Percentiles rank a stretch among this genome's conserved stretches.
Evolutionary conservation across 2,888 invertebrate genomes (phyloP).

Genomic region (Desoria tigrina): DNA sequence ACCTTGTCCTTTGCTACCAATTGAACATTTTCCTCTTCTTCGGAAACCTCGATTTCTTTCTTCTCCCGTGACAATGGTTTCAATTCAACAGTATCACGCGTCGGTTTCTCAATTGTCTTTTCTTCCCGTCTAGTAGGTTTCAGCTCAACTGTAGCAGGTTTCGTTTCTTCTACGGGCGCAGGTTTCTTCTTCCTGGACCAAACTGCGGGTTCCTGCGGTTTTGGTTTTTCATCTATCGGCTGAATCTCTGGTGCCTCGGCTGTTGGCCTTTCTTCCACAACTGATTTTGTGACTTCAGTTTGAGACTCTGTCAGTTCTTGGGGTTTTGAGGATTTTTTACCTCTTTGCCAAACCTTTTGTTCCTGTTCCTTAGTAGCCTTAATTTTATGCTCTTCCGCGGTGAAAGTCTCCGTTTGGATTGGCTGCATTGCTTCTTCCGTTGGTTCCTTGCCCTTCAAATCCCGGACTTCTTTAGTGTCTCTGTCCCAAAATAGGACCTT

Average conservation of each 20-base stretch:
- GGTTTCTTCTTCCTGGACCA: conserved; percentile 2
- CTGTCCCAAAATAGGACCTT: background rate
- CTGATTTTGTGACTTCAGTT: no score
- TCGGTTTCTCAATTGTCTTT: background rate
- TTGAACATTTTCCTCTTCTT: background rate
- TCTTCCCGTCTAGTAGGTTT: background rate
- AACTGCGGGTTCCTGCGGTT: background rate
- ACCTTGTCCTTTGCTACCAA: background rate
- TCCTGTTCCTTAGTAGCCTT: background rate
- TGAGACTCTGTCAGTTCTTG: background rate
- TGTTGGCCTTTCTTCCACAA: background rate
- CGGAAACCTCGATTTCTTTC: background rate
- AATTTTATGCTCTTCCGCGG: background rate
- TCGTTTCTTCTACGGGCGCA: background rate
- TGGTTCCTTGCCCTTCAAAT: background rate
- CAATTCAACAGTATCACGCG: background rate
- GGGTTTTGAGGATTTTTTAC: background rate
- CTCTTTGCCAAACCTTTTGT: background rate
- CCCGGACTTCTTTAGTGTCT: background rate
- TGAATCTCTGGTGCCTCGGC: background rate
- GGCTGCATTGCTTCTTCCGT: background rate
- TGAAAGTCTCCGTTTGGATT: background rate
- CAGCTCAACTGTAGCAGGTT: background rate
- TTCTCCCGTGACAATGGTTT: background rate
- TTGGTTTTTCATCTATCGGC: background rate